Percentiles rank a stretch among this genome's conserved stretches.
phyloP scores from a whole-genome alignment of 2,797 vertebrate genomes.

The Mormyrus proboscirostris region DNA sequence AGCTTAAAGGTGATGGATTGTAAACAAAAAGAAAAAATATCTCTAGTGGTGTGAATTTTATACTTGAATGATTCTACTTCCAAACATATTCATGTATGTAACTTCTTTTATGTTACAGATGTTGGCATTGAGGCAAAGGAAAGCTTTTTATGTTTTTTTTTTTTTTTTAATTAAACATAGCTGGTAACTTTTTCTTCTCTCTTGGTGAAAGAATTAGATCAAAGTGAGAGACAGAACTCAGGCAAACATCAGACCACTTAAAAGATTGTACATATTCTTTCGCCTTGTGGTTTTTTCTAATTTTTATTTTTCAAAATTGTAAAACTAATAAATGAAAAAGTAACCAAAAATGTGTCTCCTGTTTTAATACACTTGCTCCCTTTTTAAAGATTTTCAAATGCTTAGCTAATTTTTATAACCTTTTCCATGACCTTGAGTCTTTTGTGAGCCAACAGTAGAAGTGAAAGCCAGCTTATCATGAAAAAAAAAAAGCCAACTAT shows the following conservation, averaged over 20 bases:
- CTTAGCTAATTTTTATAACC: background rate
- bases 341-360: background rate
- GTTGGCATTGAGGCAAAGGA: constrained; percentile 42
- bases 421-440: background rate
- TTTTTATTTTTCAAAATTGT: constrained; percentile 61
- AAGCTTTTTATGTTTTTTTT: background rate
- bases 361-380: background rate
- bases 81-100: constrained; percentile 60
- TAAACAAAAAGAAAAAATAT: constrained; percentile 57
- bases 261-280: constrained; percentile 60
- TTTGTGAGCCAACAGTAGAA: background rate
- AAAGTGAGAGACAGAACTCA: constrained; percentile 29
- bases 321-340: constrained; percentile 62
- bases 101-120: constrained; percentile 52
- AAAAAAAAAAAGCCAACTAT: background rate
- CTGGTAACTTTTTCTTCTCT: constrained; percentile 65
- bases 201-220: constrained; percentile 41
- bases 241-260: constrained; percentile 65
- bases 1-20: constrained; percentile 29
- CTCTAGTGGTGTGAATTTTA: constrained; percentile 65
- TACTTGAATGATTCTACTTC: constrained; percentile 68
- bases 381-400: background rate
- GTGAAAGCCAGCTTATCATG: background rate
- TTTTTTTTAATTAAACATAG: background rate
- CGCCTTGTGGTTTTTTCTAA: constrained; percentile 62